These are phyloP conservation scores for Ia io DNA, from an alignment of 2,113 vertebrate genomes.

Conservation along the genomic window DNA sequence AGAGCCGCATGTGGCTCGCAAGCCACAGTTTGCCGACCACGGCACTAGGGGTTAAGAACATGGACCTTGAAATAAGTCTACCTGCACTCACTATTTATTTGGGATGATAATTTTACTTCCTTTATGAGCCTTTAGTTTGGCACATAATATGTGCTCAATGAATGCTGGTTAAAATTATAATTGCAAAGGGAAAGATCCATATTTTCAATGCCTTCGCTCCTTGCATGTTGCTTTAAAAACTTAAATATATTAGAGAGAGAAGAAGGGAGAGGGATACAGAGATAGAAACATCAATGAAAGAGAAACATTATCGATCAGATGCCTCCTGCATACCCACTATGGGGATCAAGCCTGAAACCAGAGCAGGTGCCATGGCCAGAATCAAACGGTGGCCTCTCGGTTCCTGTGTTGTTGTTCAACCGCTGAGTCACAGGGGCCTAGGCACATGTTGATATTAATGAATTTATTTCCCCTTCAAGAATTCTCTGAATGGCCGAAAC, in stretches of 20 bases:
- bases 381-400: no score
- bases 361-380: no score
- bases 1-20: no score
- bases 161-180: not conserved
- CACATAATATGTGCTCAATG: not conserved
- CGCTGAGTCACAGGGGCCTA: no score
- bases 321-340: no score
- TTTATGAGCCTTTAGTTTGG: not conserved
- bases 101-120: not conserved
- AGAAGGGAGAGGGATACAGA: no score
- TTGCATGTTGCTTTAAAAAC: not conserved
- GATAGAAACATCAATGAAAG: no score
- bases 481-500: not conserved
- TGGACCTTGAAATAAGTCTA: not conserved
- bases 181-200: not conserved
- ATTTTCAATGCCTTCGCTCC: not conserved
- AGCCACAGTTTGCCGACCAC: no score
- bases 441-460: not conserved
- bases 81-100: not conserved
- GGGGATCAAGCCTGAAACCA: no score
- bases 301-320: no score
- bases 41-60: not conserved
- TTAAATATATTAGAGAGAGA: no score
- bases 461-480: not conserved
- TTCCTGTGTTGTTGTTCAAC: no score